Evolutionary conservation across 2,888 invertebrate species (phyloP).

Genomic region (Smittia sp.): DNA sequence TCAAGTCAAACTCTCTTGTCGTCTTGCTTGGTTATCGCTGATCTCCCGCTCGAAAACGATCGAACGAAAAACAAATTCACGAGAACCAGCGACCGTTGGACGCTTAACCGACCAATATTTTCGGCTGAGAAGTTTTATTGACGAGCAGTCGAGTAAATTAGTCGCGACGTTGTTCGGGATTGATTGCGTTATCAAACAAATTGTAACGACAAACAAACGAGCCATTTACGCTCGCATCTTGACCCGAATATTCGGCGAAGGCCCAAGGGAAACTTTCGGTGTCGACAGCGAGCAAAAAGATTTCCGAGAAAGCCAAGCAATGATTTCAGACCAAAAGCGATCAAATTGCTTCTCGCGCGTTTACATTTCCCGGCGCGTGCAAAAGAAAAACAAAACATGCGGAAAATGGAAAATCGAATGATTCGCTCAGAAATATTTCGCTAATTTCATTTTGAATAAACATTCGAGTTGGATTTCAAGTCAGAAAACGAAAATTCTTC

Average conservation of each 20-base stretch:
- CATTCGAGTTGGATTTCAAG: no score
- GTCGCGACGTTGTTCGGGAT: neutral
- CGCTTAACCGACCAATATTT: neutral
- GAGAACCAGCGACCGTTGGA: neutral
- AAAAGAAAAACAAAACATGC: no score
- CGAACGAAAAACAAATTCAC: neutral
- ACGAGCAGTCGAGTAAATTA: neutral
- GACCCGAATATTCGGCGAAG: neutral
- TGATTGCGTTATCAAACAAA: neutral
- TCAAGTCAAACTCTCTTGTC: neutral
- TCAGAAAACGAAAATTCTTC: no score
- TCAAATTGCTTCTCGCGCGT: no score
- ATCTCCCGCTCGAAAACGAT: constrained; percentile 12
- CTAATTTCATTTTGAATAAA: no score
- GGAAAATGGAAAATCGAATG: no score
- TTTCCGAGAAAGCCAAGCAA: no score
- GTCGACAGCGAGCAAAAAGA: no score
- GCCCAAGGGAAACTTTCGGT: no score
- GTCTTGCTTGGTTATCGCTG: neutral
- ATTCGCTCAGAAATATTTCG: no score
- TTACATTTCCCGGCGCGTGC: no score
- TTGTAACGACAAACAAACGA: neutral
- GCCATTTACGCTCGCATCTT: neutral
- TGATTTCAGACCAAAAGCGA: no score
- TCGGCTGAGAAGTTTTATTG: neutral